Conservation (phyloP, 2,888 invertebrate species). For the Eilema depressum region DNA sequence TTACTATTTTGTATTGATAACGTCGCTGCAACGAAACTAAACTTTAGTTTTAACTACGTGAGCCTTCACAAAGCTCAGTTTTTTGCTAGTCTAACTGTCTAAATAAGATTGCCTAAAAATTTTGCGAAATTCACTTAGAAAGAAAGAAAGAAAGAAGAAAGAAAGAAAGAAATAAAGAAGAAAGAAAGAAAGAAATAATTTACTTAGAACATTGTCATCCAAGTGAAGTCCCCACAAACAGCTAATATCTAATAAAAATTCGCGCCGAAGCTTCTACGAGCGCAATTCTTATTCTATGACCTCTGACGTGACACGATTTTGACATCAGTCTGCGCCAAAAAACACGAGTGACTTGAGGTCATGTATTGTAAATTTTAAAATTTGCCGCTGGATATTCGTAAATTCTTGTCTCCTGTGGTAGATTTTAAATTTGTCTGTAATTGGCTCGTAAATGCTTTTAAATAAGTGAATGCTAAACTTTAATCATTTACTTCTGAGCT, state of each 20-base stretch:
- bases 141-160: no score
- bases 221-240: background rate
- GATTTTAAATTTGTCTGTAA: background rate
- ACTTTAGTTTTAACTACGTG: no score
- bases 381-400: background rate
- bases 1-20: no score
- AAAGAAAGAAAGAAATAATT: no score
- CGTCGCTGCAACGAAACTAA: no score
- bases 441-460: constrained; percentile 27
- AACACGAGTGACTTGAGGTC: background rate
- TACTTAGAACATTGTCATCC: no score
- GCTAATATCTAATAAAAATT: background rate
- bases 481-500: background rate
- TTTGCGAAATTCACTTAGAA: no score
- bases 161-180: no score
- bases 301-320: background rate
- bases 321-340: background rate
- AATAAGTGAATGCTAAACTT: constrained; percentile 20
- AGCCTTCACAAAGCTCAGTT: no score
- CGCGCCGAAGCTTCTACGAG: background rate
- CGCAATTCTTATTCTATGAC: background rate
- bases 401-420: background rate
- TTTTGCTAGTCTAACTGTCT: no score
- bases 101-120: no score
- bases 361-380: background rate